Evolutionary conservation across 2,888 invertebrate species (phyloP), one percentile per base, ranked within the genome.

Genomic region (Chrysomela aeneicollis): DNA sequence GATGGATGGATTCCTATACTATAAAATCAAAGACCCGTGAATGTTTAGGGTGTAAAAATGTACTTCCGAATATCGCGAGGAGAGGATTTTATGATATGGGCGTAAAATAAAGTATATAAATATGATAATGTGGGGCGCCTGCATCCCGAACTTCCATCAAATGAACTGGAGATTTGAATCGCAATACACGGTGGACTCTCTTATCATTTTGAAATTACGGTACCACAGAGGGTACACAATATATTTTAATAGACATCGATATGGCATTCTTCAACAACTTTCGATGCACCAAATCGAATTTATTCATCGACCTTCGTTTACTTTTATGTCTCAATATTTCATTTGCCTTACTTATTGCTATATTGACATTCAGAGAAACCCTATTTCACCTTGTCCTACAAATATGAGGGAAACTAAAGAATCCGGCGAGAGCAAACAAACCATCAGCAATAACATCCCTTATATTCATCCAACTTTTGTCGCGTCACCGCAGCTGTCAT

Each of bases 1-100:
- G 49, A 59, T 55, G 52, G 51, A 63, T 70, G 42, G 6, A 42
- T 42, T 42, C 42, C 42, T 15, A 26, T 26, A 26, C 26, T 26
- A 73, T 73, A 74, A 74, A 73, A 72, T 67, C 73, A 74, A 73
- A 72, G 71, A 74, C 68, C 72, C 74, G 73, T 74, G 72, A 74
- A 74, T 72, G 69, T 72, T 66, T 70, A 66, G 68, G 70, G 63
- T 66, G 68, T 73, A 74, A 74, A 74, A 70, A 54, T 32, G 47
- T 54, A 22, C 47, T 59, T 37, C 21, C 46, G 32, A 52, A 35
- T 35, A 35, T 35, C 35, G 9, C 59, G 64, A 30, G 35, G 69
- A 71, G 70, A 69, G 64, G 65, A 62, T 73, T 72, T 71, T 74
- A 74, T 70, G 67, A 70, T 59, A 35, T 10, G 63, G 67, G 66